Evolutionary conservation across 2,888 invertebrate species (phyloP).

Genomic region (Glyphotaelius pellucidus): DNA sequence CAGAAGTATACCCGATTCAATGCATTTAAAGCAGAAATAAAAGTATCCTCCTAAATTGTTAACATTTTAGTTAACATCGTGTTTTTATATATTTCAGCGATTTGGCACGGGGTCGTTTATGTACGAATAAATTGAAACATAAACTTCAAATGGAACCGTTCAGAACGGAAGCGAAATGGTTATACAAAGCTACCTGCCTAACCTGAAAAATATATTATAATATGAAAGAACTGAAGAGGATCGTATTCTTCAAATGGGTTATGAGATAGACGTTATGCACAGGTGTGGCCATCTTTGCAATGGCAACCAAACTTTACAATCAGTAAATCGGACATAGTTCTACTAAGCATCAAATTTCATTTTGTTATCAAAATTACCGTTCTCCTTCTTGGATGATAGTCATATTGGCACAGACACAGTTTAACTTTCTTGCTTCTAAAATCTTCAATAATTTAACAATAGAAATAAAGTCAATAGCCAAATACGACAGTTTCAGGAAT

Average conservation of each 20-base stretch:
- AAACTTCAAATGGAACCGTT: conserved; percentile 29
- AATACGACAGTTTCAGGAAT: too few relatives aligned
- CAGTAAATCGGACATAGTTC: too few relatives aligned
- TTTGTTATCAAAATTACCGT: too few relatives aligned
- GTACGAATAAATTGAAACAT: conserved; percentile 37
- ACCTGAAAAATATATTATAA: background rate
- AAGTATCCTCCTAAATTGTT: background rate
- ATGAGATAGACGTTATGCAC: background rate
- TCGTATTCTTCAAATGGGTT: background rate
- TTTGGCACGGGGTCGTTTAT: background rate
- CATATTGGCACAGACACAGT: too few relatives aligned
- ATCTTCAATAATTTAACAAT: too few relatives aligned
- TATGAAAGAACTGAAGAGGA: background rate
- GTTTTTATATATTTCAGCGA: background rate
- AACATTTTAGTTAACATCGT: background rate
- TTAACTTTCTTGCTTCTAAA: too few relatives aligned
- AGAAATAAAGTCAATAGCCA: too few relatives aligned
- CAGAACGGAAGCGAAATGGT: conserved; percentile 20
- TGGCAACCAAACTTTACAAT: too few relatives aligned
- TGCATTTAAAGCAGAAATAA: background rate
- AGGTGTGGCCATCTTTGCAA: background rate
- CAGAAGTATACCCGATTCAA: background rate
- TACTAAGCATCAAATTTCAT: too few relatives aligned
- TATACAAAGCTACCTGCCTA: conserved; percentile 39
- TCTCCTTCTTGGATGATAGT: too few relatives aligned